A percentile compares a stretch with the other conserved stretches of the same genome.
These are phyloP conservation scores for Cichladusa arquata DNA, from an alignment of 2,113 vertebrate species.

Conservation along the genomic window DNA sequence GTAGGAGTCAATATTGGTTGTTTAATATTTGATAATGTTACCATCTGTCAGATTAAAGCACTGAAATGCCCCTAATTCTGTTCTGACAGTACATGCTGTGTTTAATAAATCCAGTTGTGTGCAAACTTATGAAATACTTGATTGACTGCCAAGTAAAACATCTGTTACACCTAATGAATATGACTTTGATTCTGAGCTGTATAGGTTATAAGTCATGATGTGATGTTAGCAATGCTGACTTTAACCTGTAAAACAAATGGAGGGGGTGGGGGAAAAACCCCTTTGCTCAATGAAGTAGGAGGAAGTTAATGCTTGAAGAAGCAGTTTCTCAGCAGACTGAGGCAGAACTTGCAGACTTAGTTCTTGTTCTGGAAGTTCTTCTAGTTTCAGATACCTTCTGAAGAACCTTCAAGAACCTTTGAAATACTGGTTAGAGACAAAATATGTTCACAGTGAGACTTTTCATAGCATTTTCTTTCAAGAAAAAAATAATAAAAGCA, in stretches of 20 bases:
- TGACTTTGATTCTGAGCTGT: background rate
- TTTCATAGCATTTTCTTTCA: background rate
- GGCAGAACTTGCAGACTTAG: background rate
- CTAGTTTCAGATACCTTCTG: background rate
- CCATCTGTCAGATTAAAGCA: background rate
- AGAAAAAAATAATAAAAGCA: background rate
- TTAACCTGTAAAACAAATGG: background rate
- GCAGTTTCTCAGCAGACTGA: background rate
- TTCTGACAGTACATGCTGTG: background rate
- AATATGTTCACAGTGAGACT: background rate
- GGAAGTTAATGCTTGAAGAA: background rate
- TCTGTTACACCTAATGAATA: background rate
- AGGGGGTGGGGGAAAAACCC: accelerated
- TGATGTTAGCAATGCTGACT: background rate
- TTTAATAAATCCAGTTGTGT: background rate
- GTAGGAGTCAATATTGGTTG: background rate
- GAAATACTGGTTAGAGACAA: background rate
- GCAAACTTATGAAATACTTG: background rate
- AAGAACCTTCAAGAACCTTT: background rate
- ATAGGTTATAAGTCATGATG: background rate
- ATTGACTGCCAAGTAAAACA: background rate
- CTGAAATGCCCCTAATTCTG: background rate
- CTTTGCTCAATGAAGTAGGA: background rate
- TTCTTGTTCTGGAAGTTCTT: background rate
- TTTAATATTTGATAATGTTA: background rate